Percentiles rank a stretch among this genome's conserved stretches.
These are phyloP conservation scores for Speoplatyrhinus poulsoni DNA, from an alignment of 2,113 vertebrate genomes.

Conservation along the genomic window DNA sequence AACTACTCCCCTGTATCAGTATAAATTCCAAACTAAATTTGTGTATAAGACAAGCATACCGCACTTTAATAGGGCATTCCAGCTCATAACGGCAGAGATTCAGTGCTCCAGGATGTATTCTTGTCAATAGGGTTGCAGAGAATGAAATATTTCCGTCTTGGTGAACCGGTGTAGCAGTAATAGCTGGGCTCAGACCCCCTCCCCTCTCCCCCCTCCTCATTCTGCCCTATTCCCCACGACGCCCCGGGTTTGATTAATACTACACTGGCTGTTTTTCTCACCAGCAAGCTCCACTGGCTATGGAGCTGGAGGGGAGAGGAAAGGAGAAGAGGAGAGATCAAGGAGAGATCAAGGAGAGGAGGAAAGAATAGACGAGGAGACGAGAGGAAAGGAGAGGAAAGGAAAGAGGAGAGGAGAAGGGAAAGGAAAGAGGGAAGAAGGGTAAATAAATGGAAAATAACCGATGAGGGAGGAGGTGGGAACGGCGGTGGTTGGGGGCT, in stretches of 20 bases:
- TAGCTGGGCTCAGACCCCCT: constrained; percentile 8
- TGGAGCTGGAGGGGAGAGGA: constrained; percentile 11
- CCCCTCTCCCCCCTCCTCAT: neutral
- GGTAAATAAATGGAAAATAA: neutral
- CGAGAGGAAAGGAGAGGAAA: neutral
- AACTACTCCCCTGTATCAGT: constrained; percentile 18
- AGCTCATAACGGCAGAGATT: constrained; percentile 15
- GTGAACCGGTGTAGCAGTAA: constrained; percentile 39
- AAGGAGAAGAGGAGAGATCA: neutral
- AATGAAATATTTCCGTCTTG: constrained; percentile 42
- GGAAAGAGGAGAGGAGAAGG: neutral
- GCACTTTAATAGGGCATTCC: constrained; percentile 26
- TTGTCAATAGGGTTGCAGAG: constrained; percentile 37
- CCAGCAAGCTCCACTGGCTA: constrained; percentile 35
- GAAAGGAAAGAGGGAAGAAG: neutral
- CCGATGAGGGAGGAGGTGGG: neutral
- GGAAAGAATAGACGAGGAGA: neutral
- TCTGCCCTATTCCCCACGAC: constrained; percentile 39
- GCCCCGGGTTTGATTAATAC: constrained; percentile 61
- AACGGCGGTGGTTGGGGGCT: constrained; percentile 19
- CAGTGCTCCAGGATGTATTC: constrained; percentile 25
- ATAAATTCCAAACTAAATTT: constrained; percentile 12
- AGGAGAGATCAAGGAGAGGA: neutral
- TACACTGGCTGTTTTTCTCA: constrained; percentile 50
- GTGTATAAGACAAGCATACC: constrained; percentile 21